Base-by-base conservation (phyloP, 2,113 vertebrate genomes). In the Panthera leo region DNA sequence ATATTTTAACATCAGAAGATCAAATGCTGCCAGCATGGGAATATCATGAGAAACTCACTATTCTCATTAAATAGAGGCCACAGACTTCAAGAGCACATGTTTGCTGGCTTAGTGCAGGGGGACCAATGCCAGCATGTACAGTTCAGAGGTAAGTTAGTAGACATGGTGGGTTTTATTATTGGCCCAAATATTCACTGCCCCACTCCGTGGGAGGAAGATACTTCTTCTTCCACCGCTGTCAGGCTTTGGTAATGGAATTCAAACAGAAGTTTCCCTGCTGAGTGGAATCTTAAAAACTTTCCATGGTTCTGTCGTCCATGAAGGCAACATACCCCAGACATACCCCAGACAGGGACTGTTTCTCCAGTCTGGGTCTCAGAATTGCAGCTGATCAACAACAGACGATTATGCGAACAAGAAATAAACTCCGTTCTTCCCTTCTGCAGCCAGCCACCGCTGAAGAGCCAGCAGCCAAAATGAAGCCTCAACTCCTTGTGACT, bases 1-100 rank as follows among this genome's bases (percentile, higher is more conserved):
- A 70, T 48, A 82, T 42, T 91, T 82, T 76, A 92, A 86, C 18
- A 90, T 55, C 39, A 61, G 63, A 92, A 97, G 94, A 83, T 92
- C 18, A 94, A 92, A 89, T 67, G 21, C 18, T 76, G 27, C 84
- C 65, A 83, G 36, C 53, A 83, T 58, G 19, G 68, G 4, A 53
- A 65, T 4, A 83, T 8, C 3, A 78, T 71, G 14, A 85, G 12
- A 29, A 92, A 85, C 27, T 58, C n/a, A 51, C 27, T n/a, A 4
- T 51, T 92, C 29, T 85, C 70, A 18, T 16, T 65, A 85, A 34
- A 2, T 48, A 8, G 39, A 45, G 12, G 8, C 14, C 18, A 63
- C 9, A 75, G 25, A n/a, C 70, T 86, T 93, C 39, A n/a, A 78
- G 53, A 85, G 1, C 79, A 15, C 29, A 36, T 14, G 25, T 39